These are phyloP conservation scores for Poecilobothrus nobilitatus DNA, from an alignment of 2,888 invertebrate genomes.

Conservation along the genomic window DNA sequence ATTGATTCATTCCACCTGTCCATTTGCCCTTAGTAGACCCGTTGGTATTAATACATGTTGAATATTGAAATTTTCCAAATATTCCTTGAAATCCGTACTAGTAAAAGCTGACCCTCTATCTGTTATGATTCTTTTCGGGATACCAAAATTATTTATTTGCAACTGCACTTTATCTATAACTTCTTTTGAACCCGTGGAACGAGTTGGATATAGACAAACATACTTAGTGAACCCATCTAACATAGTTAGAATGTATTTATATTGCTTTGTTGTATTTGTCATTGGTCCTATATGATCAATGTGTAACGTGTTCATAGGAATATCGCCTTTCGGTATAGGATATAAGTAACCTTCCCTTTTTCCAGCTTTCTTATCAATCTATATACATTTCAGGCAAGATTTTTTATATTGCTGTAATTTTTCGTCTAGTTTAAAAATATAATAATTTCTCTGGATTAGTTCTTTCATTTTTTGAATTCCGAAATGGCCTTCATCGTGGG, in stretches of 20 bases:
- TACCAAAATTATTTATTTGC: slow-evolving; percentile 16
- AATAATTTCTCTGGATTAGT: too few relatives aligned
- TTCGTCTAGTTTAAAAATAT: too few relatives aligned
- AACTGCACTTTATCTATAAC: slow-evolving; percentile 27
- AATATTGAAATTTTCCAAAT: slow-evolving; percentile 4
- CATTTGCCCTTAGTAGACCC: slow-evolving; percentile 21
- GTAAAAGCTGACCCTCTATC: slow-evolving; percentile 24
- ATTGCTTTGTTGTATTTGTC: slow-evolving; percentile 29
- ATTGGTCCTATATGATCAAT: slow-evolving; percentile 36
- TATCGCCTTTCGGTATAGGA: slow-evolving; percentile 30
- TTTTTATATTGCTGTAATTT: too few relatives aligned
- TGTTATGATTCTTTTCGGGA: slow-evolving; percentile 19
- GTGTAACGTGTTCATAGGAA: slow-evolving; percentile 31
- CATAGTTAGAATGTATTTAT: slow-evolving; percentile 33
- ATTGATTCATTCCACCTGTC: slow-evolving; percentile 21
- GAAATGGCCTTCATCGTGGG: too few relatives aligned
- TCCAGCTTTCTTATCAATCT: slow-evolving; percentile 27
- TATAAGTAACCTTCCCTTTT: slow-evolving; percentile 33
- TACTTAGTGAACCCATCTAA: slow-evolving; percentile 35
- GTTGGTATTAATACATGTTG: too few relatives aligned
- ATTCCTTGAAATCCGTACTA: slow-evolving; percentile 16
- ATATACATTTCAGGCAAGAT: too few relatives aligned
- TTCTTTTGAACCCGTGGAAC: slow-evolving; percentile 28
- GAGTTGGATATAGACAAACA: slow-evolving; percentile 33
- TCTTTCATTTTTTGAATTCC: too few relatives aligned